Conservation (phyloP, 2,797 vertebrate genomes). For the Sandelia bainsii region DNA sequence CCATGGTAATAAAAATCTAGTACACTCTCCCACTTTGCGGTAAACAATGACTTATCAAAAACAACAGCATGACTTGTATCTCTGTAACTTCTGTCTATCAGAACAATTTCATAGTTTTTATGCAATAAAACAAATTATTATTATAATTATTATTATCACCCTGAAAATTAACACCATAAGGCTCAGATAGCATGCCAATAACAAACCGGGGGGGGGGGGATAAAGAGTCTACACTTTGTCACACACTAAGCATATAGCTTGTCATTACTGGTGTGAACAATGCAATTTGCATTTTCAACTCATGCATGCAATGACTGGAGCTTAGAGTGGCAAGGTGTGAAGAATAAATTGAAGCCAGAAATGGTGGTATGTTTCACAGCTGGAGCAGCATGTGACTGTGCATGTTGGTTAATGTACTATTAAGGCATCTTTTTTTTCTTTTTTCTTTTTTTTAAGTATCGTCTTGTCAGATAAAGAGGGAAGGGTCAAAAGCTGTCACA, state of each 20-base stretch:
- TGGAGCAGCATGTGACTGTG: slow-evolving; percentile 23
- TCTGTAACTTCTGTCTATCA: slow-evolving; percentile 31
- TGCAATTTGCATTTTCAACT: slow-evolving; percentile 78
- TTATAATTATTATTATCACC: slow-evolving; percentile 5
- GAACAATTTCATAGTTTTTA: neutral
- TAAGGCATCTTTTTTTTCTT: neutral
- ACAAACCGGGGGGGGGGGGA: slow-evolving; percentile 7
- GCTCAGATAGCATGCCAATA: slow-evolving; percentile 66
- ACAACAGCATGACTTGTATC: slow-evolving; percentile 31
- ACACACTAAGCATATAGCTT: slow-evolving; percentile 62
- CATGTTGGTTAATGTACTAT: slow-evolving; percentile 5
- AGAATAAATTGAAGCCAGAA: slow-evolving; percentile 43
- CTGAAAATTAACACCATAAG: slow-evolving; percentile 57
- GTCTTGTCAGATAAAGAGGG: neutral
- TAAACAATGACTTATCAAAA: slow-evolving; percentile 43
- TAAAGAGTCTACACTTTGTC: slow-evolving; percentile 47
- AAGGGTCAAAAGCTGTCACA: slow-evolving; percentile 20
- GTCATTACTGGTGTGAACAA: slow-evolving; percentile 78
- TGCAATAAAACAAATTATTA: slow-evolving; percentile 11
- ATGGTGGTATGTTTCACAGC: slow-evolving; percentile 54
- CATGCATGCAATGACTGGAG: slow-evolving; percentile 74
- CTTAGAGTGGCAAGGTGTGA: slow-evolving; percentile 68
- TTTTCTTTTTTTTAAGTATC: neutral
- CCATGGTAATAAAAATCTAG: slow-evolving; percentile 67
- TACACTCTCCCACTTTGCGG: slow-evolving; percentile 24